These are phyloP conservation scores for Sebastes jordani DNA, from an alignment of 2,797 vertebrate species.

Conservation along the genomic window DNA sequence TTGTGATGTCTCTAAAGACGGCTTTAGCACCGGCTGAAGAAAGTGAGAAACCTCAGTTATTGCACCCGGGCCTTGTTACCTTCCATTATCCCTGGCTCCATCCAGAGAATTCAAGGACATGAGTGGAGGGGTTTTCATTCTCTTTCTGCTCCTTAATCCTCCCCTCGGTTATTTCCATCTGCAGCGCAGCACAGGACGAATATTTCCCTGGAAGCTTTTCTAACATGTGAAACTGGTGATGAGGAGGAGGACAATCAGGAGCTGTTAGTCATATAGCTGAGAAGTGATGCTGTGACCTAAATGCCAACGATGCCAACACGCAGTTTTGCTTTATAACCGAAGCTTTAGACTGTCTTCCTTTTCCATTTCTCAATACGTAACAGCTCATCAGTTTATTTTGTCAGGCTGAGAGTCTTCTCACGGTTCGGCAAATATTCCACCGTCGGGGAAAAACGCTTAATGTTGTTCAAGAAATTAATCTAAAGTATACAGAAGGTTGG, in stretches of 20 bases:
- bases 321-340: constrained; percentile 32
- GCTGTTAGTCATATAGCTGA: constrained; percentile 46
- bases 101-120: constrained; percentile 5
- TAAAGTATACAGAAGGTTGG: constrained; percentile 19
- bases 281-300: constrained; percentile 62
- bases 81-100: constrained; percentile 13
- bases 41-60: constrained; percentile 36
- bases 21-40: constrained; percentile 35
- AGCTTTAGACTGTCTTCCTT: constrained; percentile 48
- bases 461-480: constrained; percentile 40
- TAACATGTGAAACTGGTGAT: constrained; percentile 35
- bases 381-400: constrained; percentile 56
- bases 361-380: constrained; percentile 41
- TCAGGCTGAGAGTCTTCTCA: constrained; percentile 29
- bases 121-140: constrained; percentile 8
- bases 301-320: constrained; percentile 60
- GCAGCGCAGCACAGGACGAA: constrained; percentile 31
- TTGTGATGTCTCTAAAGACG: constrained; percentile 10
- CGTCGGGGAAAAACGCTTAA: constrained; percentile 57
- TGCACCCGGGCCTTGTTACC: constrained; percentile 6
- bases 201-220: constrained; percentile 50
- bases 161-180: constrained; percentile 37
- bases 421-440: constrained; percentile 27
- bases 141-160: constrained; percentile 29
- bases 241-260: constrained; percentile 43